Evolutionary conservation across 1,140 invertebrate genomes (phyloP), one percentile per base, ranked within the genome.

Genomic region (Littorina saxatilis): DNA sequence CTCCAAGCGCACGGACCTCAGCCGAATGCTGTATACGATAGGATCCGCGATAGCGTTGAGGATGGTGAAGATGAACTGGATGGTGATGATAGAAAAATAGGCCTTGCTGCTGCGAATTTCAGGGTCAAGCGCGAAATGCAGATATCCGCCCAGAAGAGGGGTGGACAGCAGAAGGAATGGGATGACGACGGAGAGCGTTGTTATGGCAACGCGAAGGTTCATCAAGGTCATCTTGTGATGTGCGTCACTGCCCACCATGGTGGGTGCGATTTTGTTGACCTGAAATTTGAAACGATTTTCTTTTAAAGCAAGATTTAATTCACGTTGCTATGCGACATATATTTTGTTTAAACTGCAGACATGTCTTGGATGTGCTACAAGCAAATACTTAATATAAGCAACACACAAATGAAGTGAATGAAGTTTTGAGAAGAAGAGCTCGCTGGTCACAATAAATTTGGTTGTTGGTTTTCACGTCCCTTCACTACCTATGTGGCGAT

Each of bases 231-330:
- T 4, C 17, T 39, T 73, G 2, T 17, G 13, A 15, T 15, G 15
- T 23, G 37, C 70, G 37, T 20, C 27, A 39, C 43, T 43, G 3
- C 70, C 70, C 7, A 73, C 70, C 39, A 73, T 73, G 70, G 70
- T 73, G 0, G 70, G 70, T 0, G 70, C 70, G 70, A 73, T 73
- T 73, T 73, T 73, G 70, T 73, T 73, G 35, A 73, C 70, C 70
- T 73, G 70, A 27, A 68, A 68, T 9, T 7, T 27, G 58, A 9
- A 63, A 63, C 23, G 9, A 23, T 55, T 55, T 55, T 15, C n/a
- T 55, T 55, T 55, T 15, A 15, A 15, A n/a, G 52, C 13, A n/a
- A 55, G n/a, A 55, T n/a, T 55, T 55, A n/a, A 15, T 55, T n/a
- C n/a, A n/a, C n/a, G n/a, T n/a, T n/a, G n/a, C n/a, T n/a, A n/a